phyloP scores from a whole-genome alignment of 2,797 vertebrate species.

The Ciconia nigra region DNA sequence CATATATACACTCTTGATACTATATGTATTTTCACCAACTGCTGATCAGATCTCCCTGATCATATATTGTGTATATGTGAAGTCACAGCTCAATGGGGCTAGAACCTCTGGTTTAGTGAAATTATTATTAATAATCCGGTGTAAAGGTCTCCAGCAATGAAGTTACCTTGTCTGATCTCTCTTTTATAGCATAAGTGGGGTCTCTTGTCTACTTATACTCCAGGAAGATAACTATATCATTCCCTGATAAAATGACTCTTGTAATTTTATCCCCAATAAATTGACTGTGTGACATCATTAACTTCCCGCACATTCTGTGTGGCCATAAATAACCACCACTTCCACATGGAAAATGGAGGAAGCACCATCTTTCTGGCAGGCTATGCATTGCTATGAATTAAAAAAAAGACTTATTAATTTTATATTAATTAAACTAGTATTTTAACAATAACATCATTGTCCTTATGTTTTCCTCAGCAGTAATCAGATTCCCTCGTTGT shows the following conservation, averaged over 20 bases:
- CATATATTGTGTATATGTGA: neutral
- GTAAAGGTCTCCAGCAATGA: neutral
- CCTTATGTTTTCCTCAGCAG: slow-evolving; percentile 44
- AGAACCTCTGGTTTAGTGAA: neutral
- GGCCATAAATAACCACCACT: slow-evolving; percentile 10
- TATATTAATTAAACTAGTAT: slow-evolving; percentile 55
- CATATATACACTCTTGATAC: neutral
- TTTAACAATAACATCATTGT: slow-evolving; percentile 43
- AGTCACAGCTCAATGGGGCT: neutral
- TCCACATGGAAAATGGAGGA: neutral
- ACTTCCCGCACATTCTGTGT: slow-evolving; percentile 11
- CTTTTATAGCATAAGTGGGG: neutral
- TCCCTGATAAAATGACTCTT: slow-evolving; percentile 31
- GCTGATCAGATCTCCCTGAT: neutral
- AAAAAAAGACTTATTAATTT: slow-evolving; percentile 36
- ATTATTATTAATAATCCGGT: neutral
- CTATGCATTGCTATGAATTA: neutral
- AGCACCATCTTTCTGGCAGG: neutral
- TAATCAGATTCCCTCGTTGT: slow-evolving; percentile 57
- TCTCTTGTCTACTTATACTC: neutral
- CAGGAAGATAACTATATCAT: slow-evolving; percentile 5
- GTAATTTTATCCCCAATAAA: slow-evolving; percentile 55
- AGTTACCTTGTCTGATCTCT: slow-evolving; percentile 15
- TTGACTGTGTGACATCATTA: slow-evolving; percentile 46
- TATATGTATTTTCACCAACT: neutral